A percentile compares a stretch with the other conserved stretches of the same genome.
Conservation (phyloP, 2,797 vertebrate genomes). For the Euthynnus affinis region DNA sequence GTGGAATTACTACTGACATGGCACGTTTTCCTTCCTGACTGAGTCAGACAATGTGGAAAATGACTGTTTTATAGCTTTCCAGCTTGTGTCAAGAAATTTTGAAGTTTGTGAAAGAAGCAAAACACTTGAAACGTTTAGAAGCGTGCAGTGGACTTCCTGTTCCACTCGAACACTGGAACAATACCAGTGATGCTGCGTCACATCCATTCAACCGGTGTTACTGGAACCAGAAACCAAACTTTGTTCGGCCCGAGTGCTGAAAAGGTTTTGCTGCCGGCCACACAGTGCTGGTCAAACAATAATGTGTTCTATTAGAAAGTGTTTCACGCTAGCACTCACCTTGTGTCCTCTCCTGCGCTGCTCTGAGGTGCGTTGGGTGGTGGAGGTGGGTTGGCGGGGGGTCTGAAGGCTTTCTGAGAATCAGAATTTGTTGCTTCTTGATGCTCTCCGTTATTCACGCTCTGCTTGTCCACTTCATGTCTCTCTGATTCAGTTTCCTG, state of each 20-base stretch:
- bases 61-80: too few relatives aligned
- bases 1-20: background rate
- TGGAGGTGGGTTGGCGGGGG: slow-evolving; percentile 84
- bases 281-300: background rate
- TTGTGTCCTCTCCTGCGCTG: slow-evolving; percentile 32
- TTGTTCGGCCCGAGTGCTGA: background rate
- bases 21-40: too few relatives aligned
- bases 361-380: slow-evolving; percentile 69
- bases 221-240: background rate
- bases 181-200: background rate
- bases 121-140: too few relatives aligned
- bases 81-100: too few relatives aligned
- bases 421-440: slow-evolving; percentile 10
- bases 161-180: background rate
- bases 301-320: background rate
- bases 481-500: background rate
- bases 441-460: slow-evolving; percentile 1
- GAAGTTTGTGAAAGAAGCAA: too few relatives aligned
- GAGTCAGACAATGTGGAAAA: too few relatives aligned
- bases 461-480: slow-evolving; percentile 10
- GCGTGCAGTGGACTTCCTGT: too few relatives aligned
- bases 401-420: slow-evolving; percentile 62
- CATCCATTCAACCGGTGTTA: background rate
- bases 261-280: background rate
- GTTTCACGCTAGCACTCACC: slow-evolving; percentile 63